Conservation (phyloP, 92 coral and sea anemone species). For the Bergia puertoricense region DNA sequence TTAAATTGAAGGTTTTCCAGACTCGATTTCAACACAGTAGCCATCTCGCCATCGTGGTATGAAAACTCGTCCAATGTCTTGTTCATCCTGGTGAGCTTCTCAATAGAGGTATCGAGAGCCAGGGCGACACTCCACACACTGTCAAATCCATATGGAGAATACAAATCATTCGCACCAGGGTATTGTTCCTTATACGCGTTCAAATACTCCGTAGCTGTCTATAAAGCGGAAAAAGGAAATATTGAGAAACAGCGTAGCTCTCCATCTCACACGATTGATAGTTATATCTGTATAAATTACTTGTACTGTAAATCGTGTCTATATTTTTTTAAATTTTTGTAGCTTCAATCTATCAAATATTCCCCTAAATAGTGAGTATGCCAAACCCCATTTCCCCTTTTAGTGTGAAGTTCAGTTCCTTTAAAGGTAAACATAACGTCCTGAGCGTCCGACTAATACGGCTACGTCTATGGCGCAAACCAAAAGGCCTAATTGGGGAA, state of each 20-base stretch:
- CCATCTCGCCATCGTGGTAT: slow-evolving; percentile 56
- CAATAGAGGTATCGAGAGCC: slow-evolving; percentile 60
- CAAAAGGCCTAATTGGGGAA: too few relatives aligned
- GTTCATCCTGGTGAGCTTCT: slow-evolving; percentile 48
- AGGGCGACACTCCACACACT: slow-evolving; percentile 74
- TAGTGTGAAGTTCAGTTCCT: too few relatives aligned
- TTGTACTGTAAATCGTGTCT: too few relatives aligned
- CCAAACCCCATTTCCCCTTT: too few relatives aligned
- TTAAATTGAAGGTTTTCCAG: slow-evolving; percentile 54
- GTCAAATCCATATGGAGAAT: slow-evolving; percentile 68
- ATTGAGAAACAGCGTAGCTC: not conserved
- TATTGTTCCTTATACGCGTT: slow-evolving; percentile 9
- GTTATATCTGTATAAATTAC: too few relatives aligned
- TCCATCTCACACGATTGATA: too few relatives aligned
- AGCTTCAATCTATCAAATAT: too few relatives aligned
- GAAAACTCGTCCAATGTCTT: slow-evolving; percentile 60
- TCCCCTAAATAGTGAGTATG: too few relatives aligned
- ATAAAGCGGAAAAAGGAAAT: not conserved
- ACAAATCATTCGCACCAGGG: slow-evolving; percentile 22
- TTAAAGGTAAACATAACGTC: too few relatives aligned
- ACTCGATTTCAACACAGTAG: slow-evolving; percentile 37
- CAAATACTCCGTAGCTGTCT: slow-evolving; percentile 56
- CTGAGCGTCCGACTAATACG: too few relatives aligned
- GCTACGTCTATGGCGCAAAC: too few relatives aligned
- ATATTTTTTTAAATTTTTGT: too few relatives aligned